Conservation (phyloP, 1,140 invertebrate species). For the Apis mellifera region DNA sequence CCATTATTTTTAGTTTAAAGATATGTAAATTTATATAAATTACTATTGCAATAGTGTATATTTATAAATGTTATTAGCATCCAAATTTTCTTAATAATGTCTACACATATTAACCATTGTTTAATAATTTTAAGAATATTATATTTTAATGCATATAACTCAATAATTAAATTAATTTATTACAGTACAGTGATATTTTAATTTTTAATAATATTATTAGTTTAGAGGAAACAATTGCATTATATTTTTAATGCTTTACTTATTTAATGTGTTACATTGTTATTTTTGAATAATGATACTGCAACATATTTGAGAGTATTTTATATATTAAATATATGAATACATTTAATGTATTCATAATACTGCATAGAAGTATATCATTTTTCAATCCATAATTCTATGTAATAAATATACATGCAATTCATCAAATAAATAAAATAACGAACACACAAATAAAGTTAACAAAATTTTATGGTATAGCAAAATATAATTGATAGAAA, state of each 20-base stretch:
- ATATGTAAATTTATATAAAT: conserved; percentile 31
- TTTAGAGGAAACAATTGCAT: not conserved
- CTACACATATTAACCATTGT: not conserved
- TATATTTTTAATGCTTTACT: not conserved
- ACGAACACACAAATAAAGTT: conserved; percentile 20
- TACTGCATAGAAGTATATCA: conserved; percentile 7
- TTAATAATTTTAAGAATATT: not conserved
- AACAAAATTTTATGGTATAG: conserved; percentile 18
- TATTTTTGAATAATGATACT: not conserved
- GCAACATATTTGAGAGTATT: conserved; percentile 14
- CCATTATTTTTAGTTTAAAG: not conserved
- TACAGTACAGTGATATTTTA: not conserved
- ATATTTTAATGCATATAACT: not conserved
- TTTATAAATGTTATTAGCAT: not conserved
- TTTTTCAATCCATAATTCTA: conserved; percentile 16
- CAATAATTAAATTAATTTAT: not conserved
- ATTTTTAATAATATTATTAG: not conserved
- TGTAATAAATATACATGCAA: conserved; percentile 20
- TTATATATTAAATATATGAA: conserved; percentile 11
- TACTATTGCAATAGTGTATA: not conserved
- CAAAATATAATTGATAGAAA: conserved; percentile 19
- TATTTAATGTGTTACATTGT: conserved; percentile 13
- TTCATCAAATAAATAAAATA: conserved; percentile 21
- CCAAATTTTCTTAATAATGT: conserved; percentile 12
- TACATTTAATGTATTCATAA: conserved; percentile 11